Conservation (phyloP, 23 tunicate genomes). For the Ascidia mentula region DNA sequence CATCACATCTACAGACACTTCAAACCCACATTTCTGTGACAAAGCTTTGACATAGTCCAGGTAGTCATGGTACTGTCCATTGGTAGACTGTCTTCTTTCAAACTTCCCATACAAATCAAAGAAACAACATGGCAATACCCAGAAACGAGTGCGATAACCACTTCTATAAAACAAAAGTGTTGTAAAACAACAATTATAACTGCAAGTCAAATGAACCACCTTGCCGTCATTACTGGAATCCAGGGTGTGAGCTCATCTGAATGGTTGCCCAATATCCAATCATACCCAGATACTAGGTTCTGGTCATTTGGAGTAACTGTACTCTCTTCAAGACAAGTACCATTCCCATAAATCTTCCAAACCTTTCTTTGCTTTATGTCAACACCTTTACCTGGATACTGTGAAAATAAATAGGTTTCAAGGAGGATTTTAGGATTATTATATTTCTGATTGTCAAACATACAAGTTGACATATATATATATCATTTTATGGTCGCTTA, state of each 20-base stretch:
- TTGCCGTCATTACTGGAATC: conserved; percentile 92
- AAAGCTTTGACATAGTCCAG: conserved; percentile 53
- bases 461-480: too few species aligned
- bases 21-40: conserved; percentile 60
- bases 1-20: conserved; percentile 79
- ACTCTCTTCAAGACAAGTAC: conserved; percentile 46
- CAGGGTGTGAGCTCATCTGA: conserved; percentile 98
- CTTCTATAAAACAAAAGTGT: conserved; percentile 14
- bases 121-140: conserved; percentile 94
- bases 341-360: conserved; percentile 57
- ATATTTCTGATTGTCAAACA: too few species aligned
- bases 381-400: conserved; percentile 82
- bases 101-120: conserved; percentile 84
- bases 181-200: neutral
- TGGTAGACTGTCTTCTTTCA: conserved; percentile 54
- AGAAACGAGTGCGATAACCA: conserved; percentile 52
- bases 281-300: conserved; percentile 33
- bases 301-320: conserved; percentile 68
- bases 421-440: too few species aligned
- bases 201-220: conserved; percentile 28
- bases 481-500: too few species aligned
- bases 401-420: neutral
- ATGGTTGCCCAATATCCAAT: conserved; percentile 97
- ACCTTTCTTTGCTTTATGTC: conserved; percentile 69
- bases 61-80: conserved; percentile 78